Conservation (phyloP, 2,888 invertebrate genomes). For the Eupithecia tripunctaria region DNA sequence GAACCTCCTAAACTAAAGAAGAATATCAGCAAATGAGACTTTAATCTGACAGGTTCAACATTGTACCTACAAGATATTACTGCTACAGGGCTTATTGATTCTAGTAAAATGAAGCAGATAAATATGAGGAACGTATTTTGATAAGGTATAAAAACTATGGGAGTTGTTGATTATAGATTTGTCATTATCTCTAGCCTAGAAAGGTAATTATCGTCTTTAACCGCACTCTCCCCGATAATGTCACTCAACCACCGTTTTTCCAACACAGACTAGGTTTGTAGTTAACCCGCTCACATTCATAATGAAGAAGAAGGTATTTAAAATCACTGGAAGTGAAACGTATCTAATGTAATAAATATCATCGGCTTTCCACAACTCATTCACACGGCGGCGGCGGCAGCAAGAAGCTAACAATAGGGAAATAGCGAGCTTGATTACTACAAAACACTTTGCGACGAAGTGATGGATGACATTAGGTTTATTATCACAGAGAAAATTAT, state of each 20-base stretch:
- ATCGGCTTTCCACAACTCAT: slow-evolving; percentile 59
- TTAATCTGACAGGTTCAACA: too few relatives aligned
- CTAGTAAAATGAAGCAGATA: neutral
- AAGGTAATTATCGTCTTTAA: neutral
- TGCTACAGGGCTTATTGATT: neutral
- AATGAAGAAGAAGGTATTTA: neutral
- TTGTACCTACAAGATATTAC: too few relatives aligned
- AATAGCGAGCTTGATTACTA: slow-evolving; percentile 55
- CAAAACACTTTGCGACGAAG: slow-evolving; percentile 45
- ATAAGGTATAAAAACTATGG: neutral
- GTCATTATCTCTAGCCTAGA: neutral
- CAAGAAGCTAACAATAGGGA: slow-evolving; percentile 55
- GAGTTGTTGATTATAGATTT: too few relatives aligned
- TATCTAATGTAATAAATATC: slow-evolving; percentile 51
- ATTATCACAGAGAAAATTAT: neutral
- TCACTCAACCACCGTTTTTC: neutral
- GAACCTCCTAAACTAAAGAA: too few relatives aligned
- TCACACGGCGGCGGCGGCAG: slow-evolving; percentile 56
- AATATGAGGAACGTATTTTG: neutral
- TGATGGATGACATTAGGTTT: slow-evolving; percentile 18
- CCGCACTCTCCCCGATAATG: neutral
- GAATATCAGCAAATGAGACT: too few relatives aligned
- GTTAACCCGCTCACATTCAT: neutral
- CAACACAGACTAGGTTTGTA: neutral
- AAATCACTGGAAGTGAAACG: slow-evolving; percentile 53